Base-by-base conservation (phyloP, 2,888 invertebrate genomes). In the Ligdia adustata region DNA sequence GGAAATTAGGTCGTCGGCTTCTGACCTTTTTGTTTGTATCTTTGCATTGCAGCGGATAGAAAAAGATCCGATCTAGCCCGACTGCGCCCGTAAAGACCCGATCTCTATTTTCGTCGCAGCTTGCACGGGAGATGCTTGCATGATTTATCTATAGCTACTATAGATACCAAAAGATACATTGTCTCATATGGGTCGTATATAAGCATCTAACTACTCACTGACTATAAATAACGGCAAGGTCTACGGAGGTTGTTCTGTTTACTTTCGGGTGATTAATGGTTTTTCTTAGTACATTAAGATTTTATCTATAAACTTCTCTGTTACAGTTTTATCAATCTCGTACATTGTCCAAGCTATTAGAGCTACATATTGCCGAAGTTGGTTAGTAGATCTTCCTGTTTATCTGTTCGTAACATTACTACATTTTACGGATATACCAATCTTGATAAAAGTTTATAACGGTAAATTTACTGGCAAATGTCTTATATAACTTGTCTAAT, bases 1-100 rank as follows among this genome's bases (percentile, higher is more conserved):
- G 67, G 76, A 82, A 87, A 87, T 81, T 89, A 71, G 88, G 87
- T 82, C 85, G 75, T 73, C 84, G 86, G 79, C 87, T 77, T 84
- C 76, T 86, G 82, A 87, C 87, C 88, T 86, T 88, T 87, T 79
- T 85, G 83, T 83, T 85, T 82, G 82, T 80, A 67, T 43, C 27
- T 12, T 13, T 37, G 35, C 40, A 31, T 14, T 32, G 72, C 71
- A 71, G 68, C 60, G 72, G 69, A 78, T 78, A 73, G 72, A 79
- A 81, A 79, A 79, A 37, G 32, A 82, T 63, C 63, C 79, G 82
- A 78, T 70, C 69, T 72, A 66, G 66, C 58, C 69, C 82, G 81
- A 82, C 57, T 55, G 57, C 44, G 9, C 15, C 9, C 35, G 26
- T 26, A 35, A 2, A 26, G 2, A 11, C 1, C 37, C 77, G 77